phyloP scores from a whole-genome alignment of 92 coral and sea anemone genomes.

The Paragorgia papillata region DNA sequence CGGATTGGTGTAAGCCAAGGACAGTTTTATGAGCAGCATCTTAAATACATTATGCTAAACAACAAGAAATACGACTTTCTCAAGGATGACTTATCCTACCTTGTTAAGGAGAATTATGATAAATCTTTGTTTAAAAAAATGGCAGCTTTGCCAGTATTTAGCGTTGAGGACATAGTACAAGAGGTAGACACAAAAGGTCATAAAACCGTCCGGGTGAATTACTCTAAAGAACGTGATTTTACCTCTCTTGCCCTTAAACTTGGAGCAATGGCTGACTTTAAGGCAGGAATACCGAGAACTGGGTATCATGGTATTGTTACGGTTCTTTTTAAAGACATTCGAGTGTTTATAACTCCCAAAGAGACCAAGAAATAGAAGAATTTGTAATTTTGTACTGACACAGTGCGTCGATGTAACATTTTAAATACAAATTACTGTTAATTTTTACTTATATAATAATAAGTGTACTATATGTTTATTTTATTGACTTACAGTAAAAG shows the following conservation, averaged over 20 bases:
- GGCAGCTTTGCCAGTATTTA: slow-evolving; percentile 62
- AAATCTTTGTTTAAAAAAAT: slow-evolving; percentile 56
- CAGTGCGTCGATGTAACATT: too few species aligned
- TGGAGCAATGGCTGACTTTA: slow-evolving; percentile 88
- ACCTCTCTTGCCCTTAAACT: slow-evolving; percentile 57
- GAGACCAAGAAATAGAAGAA: background rate
- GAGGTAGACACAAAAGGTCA: slow-evolving; percentile 34
- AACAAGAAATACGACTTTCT: slow-evolving; percentile 74
- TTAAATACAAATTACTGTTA: too few species aligned
- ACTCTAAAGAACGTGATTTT: slow-evolving; percentile 67
- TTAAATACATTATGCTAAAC: slow-evolving; percentile 83
- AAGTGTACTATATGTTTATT: too few species aligned
- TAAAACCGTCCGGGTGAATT: slow-evolving; percentile 67
- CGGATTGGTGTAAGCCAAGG: slow-evolving; percentile 94
- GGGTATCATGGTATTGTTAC: slow-evolving; percentile 84
- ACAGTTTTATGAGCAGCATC: slow-evolving; percentile 91
- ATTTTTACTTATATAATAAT: too few species aligned
- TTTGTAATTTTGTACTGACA: background rate
- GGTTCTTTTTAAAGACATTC: slow-evolving; percentile 57
- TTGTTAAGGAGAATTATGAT: slow-evolving; percentile 79
- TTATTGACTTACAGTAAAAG: too few species aligned
- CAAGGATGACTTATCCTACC: slow-evolving; percentile 78
- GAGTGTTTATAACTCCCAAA: slow-evolving; percentile 70
- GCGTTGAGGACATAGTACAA: slow-evolving; percentile 51
- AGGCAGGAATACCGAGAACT: slow-evolving; percentile 88